Evolutionary conservation across 2,113 vertebrate species (phyloP).

Genomic region (Misgurnus anguillicaudatus): DNA sequence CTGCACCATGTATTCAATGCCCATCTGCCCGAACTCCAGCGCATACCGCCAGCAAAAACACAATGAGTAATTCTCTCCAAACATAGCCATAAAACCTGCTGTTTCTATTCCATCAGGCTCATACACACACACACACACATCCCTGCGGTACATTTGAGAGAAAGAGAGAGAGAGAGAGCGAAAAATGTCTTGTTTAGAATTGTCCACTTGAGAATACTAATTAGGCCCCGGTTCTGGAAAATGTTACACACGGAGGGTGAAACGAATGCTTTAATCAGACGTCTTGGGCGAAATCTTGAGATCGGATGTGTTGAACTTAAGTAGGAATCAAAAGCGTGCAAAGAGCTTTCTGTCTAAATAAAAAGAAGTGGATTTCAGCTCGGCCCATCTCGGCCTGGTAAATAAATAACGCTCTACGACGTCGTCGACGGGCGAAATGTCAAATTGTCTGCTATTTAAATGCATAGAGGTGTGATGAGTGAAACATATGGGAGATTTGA

Average conservation of each 20-base stretch:
- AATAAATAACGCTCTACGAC: slow-evolving; percentile 38
- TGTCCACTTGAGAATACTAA: slow-evolving; percentile 47
- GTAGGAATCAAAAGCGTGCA: neutral
- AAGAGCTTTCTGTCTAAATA: slow-evolving; percentile 30
- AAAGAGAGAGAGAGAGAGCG: slow-evolving; percentile 9
- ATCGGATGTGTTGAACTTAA: slow-evolving; percentile 8
- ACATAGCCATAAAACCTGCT: slow-evolving; percentile 52
- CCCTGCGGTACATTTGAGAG: slow-evolving; percentile 17
- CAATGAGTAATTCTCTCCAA: slow-evolving; percentile 59
- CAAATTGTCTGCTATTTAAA: slow-evolving; percentile 47
- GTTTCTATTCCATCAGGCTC: slow-evolving; percentile 40
- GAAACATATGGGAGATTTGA: slow-evolving; percentile 39
- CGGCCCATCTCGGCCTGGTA: slow-evolving; percentile 25
- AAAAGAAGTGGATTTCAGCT: slow-evolving; percentile 15
- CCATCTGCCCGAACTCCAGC: slow-evolving; percentile 50
- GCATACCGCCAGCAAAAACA: slow-evolving; percentile 53
- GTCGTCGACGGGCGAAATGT: slow-evolving; percentile 31
- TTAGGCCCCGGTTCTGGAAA: slow-evolving; percentile 37
- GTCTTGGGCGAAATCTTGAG: slow-evolving; percentile 9
- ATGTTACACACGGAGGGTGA: slow-evolving; percentile 30
- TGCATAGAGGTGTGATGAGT: slow-evolving; percentile 44
- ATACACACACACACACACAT: slow-evolving; percentile 37
- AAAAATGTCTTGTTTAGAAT: slow-evolving; percentile 42
- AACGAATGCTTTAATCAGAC: slow-evolving; percentile 27
- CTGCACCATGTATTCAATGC: slow-evolving; percentile 51